Conservation (phyloP, 2,888 invertebrate species). For the Drosophila infuscata region DNA sequence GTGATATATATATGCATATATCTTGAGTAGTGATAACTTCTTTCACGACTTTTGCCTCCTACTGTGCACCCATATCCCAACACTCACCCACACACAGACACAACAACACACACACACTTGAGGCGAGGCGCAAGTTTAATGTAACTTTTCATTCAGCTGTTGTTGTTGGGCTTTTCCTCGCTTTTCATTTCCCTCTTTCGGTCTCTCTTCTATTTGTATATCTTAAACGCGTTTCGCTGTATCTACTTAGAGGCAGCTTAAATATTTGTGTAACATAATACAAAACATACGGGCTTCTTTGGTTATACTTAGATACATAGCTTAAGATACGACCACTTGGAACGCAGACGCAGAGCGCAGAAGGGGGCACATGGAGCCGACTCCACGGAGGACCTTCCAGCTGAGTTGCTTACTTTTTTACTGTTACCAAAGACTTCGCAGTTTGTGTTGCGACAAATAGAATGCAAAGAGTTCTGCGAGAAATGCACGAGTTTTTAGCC, state of each 20-base stretch:
- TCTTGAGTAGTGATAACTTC: slow-evolving; percentile 76
- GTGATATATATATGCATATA: slow-evolving; percentile 32
- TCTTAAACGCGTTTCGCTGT: slow-evolving; percentile 80
- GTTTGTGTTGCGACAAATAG: neutral
- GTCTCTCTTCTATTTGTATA: slow-evolving; percentile 64
- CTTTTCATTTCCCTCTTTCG: slow-evolving; percentile 26
- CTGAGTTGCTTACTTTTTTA: slow-evolving; percentile 17
- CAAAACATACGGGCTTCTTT: slow-evolving; percentile 81
- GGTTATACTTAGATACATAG: slow-evolving; percentile 77
- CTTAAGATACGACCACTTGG: slow-evolving; percentile 64
- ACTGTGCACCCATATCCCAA: slow-evolving; percentile 59
- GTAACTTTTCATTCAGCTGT: slow-evolving; percentile 68
- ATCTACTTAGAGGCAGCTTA: slow-evolving; percentile 80
- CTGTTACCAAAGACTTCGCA: slow-evolving; percentile 20
- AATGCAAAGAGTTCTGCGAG: neutral
- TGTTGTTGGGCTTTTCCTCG: slow-evolving; percentile 56
- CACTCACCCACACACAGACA: slow-evolving; percentile 4
- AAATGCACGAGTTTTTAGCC: neutral
- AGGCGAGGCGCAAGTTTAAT: slow-evolving; percentile 50
- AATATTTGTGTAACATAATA: slow-evolving; percentile 81
- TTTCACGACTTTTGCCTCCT: slow-evolving; percentile 76
- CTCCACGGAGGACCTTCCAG: neutral
- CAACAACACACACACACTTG: neutral
- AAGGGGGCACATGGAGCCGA: neutral
- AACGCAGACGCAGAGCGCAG: neutral